Conservation (phyloP, 2,113 vertebrate species). For the Serranochromis macrocephalus region DNA sequence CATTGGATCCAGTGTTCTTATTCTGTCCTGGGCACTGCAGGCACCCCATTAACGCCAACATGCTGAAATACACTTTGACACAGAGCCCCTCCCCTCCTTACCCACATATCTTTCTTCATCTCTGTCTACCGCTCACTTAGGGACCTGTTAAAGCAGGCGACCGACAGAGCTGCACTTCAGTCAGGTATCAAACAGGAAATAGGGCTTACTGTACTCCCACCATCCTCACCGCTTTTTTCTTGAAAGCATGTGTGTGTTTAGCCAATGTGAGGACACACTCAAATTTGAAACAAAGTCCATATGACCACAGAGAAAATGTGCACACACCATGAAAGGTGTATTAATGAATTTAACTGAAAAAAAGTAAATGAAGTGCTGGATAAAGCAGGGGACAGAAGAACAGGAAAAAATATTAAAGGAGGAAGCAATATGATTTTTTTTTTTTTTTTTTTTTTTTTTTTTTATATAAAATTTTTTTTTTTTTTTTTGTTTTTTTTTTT, state of each 20-base stretch:
- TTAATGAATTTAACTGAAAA: neutral
- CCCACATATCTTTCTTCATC: slow-evolving; percentile 16
- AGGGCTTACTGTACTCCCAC: slow-evolving; percentile 35
- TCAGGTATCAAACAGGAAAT: slow-evolving; percentile 54
- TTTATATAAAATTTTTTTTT: too few relatives aligned
- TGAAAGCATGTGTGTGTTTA: neutral
- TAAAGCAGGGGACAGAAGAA: neutral
- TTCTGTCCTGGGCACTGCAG: slow-evolving; percentile 19
- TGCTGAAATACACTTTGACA: slow-evolving; percentile 53
- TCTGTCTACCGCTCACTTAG: slow-evolving; percentile 23
- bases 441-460: neutral
- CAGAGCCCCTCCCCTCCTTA: neutral
- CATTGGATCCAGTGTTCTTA: slow-evolving; percentile 57
- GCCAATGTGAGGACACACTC: slow-evolving; percentile 37
- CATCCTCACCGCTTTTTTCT: neutral
- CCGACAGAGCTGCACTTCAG: slow-evolving; percentile 48
- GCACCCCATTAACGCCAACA: slow-evolving; percentile 61
- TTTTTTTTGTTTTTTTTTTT: too few relatives aligned
- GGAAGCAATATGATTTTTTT: neutral
- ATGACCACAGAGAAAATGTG: slow-evolving; percentile 43
- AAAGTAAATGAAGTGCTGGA: neutral
- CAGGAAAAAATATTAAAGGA: neutral
- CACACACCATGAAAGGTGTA: neutral
- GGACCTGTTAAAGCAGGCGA: slow-evolving; percentile 50
- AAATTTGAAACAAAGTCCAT: slow-evolving; percentile 60